phyloP scores from a whole-genome alignment of 2,797 vertebrate genomes.

The Phyllotis vaccarum region DNA sequence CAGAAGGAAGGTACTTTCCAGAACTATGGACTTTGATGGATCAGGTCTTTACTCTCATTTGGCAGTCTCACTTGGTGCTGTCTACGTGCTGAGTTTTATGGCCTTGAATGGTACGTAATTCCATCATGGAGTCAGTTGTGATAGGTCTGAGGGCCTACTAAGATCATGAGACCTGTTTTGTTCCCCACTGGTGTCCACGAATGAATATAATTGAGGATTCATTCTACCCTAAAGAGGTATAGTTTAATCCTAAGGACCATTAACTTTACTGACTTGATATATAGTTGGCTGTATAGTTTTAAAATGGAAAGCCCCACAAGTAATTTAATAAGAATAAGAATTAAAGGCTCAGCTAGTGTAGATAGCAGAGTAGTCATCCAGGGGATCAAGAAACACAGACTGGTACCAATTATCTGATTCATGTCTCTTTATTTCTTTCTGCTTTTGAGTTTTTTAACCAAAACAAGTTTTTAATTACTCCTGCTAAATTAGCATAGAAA shows the following conservation, averaged over 20 bases:
- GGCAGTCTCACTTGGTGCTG: neutral
- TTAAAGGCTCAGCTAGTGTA: neutral
- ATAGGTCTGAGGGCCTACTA: neutral
- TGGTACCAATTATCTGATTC: neutral
- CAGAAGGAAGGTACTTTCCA: neutral
- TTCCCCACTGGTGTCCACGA: too few species aligned
- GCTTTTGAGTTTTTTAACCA: neutral
- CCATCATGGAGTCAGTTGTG: neutral
- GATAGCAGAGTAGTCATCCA: neutral
- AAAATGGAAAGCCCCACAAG: neutral
- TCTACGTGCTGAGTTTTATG: neutral
- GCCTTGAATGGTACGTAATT: neutral
- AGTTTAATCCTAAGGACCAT: too few species aligned
- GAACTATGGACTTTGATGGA: neutral
- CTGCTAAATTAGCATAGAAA: neutral
- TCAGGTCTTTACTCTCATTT: neutral
- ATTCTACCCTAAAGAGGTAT: too few species aligned
- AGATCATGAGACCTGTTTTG: neutral
- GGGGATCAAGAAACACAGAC: neutral
- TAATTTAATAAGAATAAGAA: neutral
- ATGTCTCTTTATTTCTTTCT: neutral
- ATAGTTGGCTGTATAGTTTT: neutral
- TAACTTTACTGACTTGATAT: neutral
- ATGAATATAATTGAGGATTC: too few species aligned
- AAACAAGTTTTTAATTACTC: neutral